phyloP scores from a whole-genome alignment of 2,113 vertebrate species.

The Hippocampus comes region DNA sequence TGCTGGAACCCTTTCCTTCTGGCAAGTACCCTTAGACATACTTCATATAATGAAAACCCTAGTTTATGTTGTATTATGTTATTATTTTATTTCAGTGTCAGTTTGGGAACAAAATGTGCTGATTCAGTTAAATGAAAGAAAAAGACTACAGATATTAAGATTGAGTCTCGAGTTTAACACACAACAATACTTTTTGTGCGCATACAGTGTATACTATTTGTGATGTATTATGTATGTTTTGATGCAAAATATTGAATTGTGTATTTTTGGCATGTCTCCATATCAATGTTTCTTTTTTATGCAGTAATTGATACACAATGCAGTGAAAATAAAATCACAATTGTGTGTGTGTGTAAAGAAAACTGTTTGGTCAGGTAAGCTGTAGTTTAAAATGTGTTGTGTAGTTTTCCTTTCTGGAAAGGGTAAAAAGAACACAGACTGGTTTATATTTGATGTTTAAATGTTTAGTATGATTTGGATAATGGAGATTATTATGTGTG shows the following conservation, averaged over 20 bases:
- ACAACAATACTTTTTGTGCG: neutral
- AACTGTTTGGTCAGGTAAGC: neutral
- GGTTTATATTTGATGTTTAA: neutral
- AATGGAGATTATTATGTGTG: neutral
- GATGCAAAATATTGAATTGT: neutral
- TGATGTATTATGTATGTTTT: neutral
- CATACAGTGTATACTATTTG: neutral
- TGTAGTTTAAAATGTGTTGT: neutral
- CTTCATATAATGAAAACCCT: neutral
- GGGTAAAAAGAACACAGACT: neutral
- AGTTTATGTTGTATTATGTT: neutral
- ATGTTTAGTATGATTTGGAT: neutral
- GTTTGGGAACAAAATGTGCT: neutral
- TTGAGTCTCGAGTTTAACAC: neutral
- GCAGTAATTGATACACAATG: neutral
- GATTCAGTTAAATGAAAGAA: neutral
- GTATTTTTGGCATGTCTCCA: neutral
- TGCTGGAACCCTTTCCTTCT: neutral
- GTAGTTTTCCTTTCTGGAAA: neutral
- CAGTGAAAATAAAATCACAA: neutral
- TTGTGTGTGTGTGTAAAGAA: neutral
- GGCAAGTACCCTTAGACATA: constrained; percentile 38
- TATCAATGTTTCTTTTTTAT: neutral
- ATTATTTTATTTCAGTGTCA: neutral
- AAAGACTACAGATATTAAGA: neutral